Evolutionary conservation across 1,140 invertebrate genomes (phyloP), one percentile per base, ranked within the genome.

Genomic region (Neodiprion pinetum): DNA sequence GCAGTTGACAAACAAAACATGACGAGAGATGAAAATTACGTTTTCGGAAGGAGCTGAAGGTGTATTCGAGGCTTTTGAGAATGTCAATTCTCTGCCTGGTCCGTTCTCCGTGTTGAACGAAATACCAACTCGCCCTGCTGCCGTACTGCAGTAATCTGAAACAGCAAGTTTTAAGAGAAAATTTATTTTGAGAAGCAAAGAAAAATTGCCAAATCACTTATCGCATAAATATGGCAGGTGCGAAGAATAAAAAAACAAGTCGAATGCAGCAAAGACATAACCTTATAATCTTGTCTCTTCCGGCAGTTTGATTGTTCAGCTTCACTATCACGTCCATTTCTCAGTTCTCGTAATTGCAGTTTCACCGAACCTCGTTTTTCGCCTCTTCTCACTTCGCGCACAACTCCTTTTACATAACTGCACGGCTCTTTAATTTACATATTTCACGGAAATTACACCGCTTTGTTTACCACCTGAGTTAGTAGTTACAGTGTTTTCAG

Each of bases 1-100:
- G 69, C 9, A 17, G 23, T 23, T n/a, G n/a, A 12, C 69, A 21
- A 66, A 8, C 3, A 70, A 11, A 0, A 23, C 5, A 40, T 3
- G 28, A 40, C 28, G 28, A 40, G 28, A 40, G 28, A 5, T 40
- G 28, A 40, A 40, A 40, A 40, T 90, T 89, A 95, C 93, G 87
- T 91, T 94, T 94, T 81, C 93, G 88, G 77, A 93, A 94, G 71
- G 92, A 93, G 81, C 93, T 93, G 66, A 94, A 89, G 65, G 92
- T 91, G 78, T 90, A 91, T 79, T 94, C 93, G 48, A 95, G 85
- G 76, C 90, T 91, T 86, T 94, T 92, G 11, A 95, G 85, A 76
- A 91, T 89, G 79, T 91, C 90, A 8, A 92, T 89, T 10, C 90
- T 85, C 23, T 90, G 88, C 71, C 89, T 86, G 74, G 90, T 88